Conservation (phyloP, 2,797 vertebrate species). For the Oreochromis grahami region DNA sequence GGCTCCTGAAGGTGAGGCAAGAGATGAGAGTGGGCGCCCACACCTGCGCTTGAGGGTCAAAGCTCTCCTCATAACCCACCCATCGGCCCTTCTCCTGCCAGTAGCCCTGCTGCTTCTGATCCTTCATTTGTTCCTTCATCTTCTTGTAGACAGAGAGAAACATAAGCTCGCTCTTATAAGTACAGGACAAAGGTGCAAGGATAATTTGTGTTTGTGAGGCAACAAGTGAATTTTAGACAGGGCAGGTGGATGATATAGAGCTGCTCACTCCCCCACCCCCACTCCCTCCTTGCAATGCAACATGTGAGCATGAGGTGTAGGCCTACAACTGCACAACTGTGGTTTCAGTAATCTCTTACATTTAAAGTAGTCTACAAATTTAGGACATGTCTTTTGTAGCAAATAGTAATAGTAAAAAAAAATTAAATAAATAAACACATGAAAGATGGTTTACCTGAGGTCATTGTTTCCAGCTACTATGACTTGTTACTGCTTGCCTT, state of each 20-base stretch:
- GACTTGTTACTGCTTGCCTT: not conserved
- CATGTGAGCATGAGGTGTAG: not conserved
- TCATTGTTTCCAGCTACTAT: not conserved
- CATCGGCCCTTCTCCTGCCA: slow-evolving; percentile 90
- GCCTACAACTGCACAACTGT: not conserved
- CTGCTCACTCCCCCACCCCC: not conserved
- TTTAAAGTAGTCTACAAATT: not conserved
- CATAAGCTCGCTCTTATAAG: not conserved
- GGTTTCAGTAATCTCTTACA: slow-evolving; percentile 4
- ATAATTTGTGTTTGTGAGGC: not conserved
- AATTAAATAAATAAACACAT: not conserved
- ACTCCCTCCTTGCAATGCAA: not conserved
- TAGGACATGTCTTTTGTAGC: not conserved
- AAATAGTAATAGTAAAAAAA: not conserved
- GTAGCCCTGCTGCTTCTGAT: slow-evolving; percentile 73
- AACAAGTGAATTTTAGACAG: not conserved
- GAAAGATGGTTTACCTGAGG: not conserved
- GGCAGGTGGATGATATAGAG: slow-evolving; percentile 14
- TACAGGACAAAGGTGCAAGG: not conserved
- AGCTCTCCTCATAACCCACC: slow-evolving; percentile 83
- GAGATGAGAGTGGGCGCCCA: slow-evolving; percentile 85
- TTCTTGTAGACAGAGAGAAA: slow-evolving; percentile 60
- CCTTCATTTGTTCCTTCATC: slow-evolving; percentile 82
- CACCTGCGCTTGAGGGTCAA: slow-evolving; percentile 70
- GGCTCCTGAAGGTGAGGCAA: slow-evolving; percentile 91